A percentile compares a stretch with the other conserved stretches of the same genome.
Evolutionary conservation across 2,888 invertebrate species (phyloP).

Genomic region (Crepidodera aurea): DNA sequence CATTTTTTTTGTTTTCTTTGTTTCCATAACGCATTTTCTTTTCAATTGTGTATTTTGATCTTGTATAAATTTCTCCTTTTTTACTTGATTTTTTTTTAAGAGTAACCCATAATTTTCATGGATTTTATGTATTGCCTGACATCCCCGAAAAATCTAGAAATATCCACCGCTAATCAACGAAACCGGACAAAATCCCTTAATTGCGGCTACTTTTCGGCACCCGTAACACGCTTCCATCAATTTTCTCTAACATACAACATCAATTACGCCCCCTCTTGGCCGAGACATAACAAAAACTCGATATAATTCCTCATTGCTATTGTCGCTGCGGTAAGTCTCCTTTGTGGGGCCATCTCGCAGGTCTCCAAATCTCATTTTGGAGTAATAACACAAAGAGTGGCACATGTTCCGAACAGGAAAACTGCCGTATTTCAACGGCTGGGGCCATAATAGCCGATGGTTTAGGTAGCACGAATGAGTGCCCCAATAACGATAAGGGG

Average conservation of each 20-base stretch:
- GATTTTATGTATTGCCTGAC: no score
- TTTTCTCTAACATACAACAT: conserved; percentile 21
- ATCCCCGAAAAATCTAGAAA: no score
- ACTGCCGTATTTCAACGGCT: conserved; percentile 48
- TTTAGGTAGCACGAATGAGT: conserved; percentile 47
- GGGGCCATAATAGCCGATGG: conserved; percentile 47
- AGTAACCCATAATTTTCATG: no score
- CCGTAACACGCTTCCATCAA: conserved; percentile 6
- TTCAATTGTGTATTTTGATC: no score
- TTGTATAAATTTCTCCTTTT: no score
- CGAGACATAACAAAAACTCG: conserved; percentile 35
- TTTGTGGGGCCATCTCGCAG: conserved; percentile 48
- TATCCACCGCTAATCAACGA: no score
- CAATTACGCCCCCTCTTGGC: conserved; percentile 24
- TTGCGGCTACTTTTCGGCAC: conserved; percentile 8
- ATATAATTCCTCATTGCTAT: conserved; percentile 46
- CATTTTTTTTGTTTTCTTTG: no score
- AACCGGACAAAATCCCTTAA: background rate
- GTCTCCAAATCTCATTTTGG: conserved; percentile 50
- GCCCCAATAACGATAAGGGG: conserved; percentile 46
- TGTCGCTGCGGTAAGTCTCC: conserved; percentile 44
- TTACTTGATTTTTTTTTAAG: no score
- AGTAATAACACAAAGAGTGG: conserved; percentile 50
- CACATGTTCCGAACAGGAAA: conserved; percentile 50
- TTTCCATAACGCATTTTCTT: no score